Conservation (phyloP, 2,888 invertebrate species). For the Leucozona laternaria region DNA sequence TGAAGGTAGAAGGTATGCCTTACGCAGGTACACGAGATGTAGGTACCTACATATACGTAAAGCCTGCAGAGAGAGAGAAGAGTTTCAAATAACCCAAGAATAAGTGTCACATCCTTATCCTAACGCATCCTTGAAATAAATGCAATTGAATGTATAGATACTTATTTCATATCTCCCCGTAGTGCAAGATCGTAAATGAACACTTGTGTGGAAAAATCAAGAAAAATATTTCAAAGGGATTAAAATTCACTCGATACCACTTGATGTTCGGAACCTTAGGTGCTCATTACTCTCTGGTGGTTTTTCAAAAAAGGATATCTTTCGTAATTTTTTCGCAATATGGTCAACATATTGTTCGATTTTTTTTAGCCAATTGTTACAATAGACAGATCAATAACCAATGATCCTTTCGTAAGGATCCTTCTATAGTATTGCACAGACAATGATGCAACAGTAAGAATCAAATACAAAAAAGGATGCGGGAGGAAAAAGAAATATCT, state of each 20-base stretch:
- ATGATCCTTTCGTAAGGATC: conserved; percentile 73
- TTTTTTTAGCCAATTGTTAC: conserved; percentile 37
- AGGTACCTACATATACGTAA: no score
- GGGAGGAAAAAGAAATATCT: conserved; percentile 19
- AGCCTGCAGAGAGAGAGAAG: conserved; percentile 19
- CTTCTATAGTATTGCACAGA: conserved; percentile 35
- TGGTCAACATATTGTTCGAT: conserved; percentile 59
- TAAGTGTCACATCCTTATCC: conserved; percentile 58
- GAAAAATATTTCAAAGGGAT: conserved; percentile 26
- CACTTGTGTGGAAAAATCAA: conserved; percentile 54
- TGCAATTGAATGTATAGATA: conserved; percentile 44
- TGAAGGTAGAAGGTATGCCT: conserved; percentile 8
- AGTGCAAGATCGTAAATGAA: conserved; percentile 44
- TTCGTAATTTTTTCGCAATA: conserved; percentile 63
- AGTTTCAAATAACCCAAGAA: conserved; percentile 52
- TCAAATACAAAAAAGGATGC: conserved; percentile 51
- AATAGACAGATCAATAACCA: conserved; percentile 67
- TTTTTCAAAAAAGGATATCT: conserved; percentile 44
- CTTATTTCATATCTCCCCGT: not conserved
- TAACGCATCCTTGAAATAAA: conserved; percentile 42
- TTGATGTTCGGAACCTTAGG: conserved; percentile 1
- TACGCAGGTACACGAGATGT: conserved; percentile 11
- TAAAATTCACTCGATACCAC: conserved; percentile 31
- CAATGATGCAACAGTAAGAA: conserved; percentile 67
- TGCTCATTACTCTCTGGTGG: conserved; percentile 13